Percentiles rank a stretch among this genome's conserved stretches.
Evolutionary conservation across 1,140 invertebrate genomes (phyloP).

Genomic region (Antheraea pernyi): DNA sequence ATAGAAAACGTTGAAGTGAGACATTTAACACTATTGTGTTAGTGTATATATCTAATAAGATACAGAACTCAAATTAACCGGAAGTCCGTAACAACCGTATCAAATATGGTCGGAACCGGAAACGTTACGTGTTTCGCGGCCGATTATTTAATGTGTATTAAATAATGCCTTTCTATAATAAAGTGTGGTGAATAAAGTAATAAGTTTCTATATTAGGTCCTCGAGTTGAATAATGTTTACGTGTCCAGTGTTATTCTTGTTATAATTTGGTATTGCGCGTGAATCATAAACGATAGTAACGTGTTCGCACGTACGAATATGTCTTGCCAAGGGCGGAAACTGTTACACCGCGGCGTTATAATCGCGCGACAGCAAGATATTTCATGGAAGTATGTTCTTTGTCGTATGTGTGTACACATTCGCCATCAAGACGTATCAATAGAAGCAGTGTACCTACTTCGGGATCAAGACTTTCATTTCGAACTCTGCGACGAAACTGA

Average conservation of each 20-base stretch:
- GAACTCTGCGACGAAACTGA: too few species aligned
- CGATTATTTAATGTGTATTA: constrained; percentile 2
- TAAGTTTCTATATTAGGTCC: constrained; percentile 36
- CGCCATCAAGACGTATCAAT: too few species aligned
- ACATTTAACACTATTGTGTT: background rate
- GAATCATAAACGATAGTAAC: constrained; percentile 19
- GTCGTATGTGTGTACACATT: too few species aligned
- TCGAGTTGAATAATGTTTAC: constrained; percentile 27
- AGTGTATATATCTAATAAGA: background rate
- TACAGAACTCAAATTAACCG: constrained; percentile 1
- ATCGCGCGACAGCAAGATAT: background rate
- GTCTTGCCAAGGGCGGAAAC: background rate
- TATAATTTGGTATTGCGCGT: constrained; percentile 28
- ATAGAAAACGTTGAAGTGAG: background rate
- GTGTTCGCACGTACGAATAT: background rate
- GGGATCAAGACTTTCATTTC: too few species aligned
- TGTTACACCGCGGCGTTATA: too few species aligned
- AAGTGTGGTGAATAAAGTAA: constrained; percentile 30
- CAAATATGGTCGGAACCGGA: constrained; percentile 19
- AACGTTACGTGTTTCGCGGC: constrained; percentile 18
- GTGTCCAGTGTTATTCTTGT: constrained; percentile 25
- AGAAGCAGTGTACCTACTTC: too few species aligned
- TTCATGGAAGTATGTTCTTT: too few species aligned
- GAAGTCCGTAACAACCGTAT: background rate
- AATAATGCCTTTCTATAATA: constrained; percentile 8